Conservation (phyloP, 2,888 invertebrate species). For the Cinara cedri region DNA sequence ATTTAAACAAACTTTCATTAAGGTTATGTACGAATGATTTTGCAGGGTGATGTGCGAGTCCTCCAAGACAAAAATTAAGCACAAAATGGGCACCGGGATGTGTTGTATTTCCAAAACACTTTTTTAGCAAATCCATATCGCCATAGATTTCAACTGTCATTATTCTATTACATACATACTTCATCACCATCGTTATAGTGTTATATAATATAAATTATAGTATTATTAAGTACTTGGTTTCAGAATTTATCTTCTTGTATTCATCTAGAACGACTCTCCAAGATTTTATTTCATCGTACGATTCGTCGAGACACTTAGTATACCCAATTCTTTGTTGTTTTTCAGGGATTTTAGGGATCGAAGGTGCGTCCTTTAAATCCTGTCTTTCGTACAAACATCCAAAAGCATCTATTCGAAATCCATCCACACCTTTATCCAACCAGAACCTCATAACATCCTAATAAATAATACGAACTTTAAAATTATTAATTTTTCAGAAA, state of each 20-base stretch:
- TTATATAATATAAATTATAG: no score
- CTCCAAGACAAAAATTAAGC: slow-evolving; percentile 70
- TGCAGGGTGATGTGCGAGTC: slow-evolving; percentile 65
- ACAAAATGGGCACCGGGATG: slow-evolving; percentile 69
- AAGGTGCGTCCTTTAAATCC: slow-evolving; percentile 63
- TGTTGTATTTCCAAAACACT: slow-evolving; percentile 68
- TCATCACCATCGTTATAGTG: no score
- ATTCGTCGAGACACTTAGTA: slow-evolving; percentile 61
- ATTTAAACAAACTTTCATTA: slow-evolving; percentile 68
- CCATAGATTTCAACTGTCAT: no score
- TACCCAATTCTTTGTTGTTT: background rate
- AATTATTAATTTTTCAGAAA: background rate
- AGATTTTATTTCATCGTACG: slow-evolving; percentile 67
- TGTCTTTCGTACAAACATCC: slow-evolving; percentile 59
- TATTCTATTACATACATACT: no score
- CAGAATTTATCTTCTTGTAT: slow-evolving; percentile 64
- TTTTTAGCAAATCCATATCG: no score
- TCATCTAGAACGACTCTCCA: slow-evolving; percentile 69
- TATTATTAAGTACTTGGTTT: slow-evolving; percentile 63
- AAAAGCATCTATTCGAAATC: slow-evolving; percentile 72
- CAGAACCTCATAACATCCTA: slow-evolving; percentile 73
- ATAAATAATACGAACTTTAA: background rate
- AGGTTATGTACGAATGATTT: slow-evolving; percentile 66
- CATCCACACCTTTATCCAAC: slow-evolving; percentile 77
- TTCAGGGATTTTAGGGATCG: no score